Percentiles rank a stretch among this genome's conserved stretches.
phyloP scores from a whole-genome alignment of 1,140 invertebrate species.

The Bombus sylvicola region DNA sequence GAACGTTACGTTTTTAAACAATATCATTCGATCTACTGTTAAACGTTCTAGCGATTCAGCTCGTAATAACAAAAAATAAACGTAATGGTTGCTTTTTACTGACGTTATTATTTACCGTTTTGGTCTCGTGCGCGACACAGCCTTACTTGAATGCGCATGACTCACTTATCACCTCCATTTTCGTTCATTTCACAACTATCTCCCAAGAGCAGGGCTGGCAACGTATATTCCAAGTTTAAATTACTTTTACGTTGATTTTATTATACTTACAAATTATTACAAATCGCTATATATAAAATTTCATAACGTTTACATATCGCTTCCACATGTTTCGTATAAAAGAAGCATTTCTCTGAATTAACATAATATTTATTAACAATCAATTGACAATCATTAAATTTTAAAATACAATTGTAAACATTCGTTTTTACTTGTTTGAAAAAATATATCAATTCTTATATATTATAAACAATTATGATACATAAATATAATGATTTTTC shows the following conservation, averaged over 20 bases:
- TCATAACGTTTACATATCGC: background rate
- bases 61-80: background rate
- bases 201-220: conserved; percentile 26
- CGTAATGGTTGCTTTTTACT: conserved; percentile 14
- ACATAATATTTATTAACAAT: conserved; percentile 4
- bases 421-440: background rate
- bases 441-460: background rate
- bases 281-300: background rate
- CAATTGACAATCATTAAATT: background rate
- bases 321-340: background rate
- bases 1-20: conserved; percentile 18
- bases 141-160: conserved; percentile 42
- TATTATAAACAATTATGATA: background rate
- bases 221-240: background rate
- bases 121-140: conserved; percentile 21
- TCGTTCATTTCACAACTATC: background rate
- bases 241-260: background rate
- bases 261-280: background rate
- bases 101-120: conserved; percentile 41
- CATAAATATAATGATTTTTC: conserved; percentile 7
- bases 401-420: background rate
- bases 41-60: background rate
- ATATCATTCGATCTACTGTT: conserved; percentile 53
- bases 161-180: conserved; percentile 34
- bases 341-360: background rate